phyloP scores from a whole-genome alignment of 2,113 vertebrate species.

The Phoenicopterus ruber region DNA sequence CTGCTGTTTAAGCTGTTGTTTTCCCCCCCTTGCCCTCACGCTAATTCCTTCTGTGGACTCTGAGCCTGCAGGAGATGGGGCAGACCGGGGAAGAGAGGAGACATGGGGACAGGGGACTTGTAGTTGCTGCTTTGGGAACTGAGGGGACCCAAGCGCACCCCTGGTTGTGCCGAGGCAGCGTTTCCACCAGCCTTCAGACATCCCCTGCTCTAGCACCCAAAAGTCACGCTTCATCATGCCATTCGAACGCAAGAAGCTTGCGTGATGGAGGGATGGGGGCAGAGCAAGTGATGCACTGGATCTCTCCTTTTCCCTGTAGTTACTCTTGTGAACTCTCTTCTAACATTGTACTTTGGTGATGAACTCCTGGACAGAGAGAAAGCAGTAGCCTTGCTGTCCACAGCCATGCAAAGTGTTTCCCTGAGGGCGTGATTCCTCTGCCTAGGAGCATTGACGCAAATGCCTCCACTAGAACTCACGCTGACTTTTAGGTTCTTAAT shows the following conservation, averaged over 20 bases:
- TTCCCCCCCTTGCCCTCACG: not conserved
- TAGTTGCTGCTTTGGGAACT: not conserved
- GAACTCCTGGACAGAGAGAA: not conserved
- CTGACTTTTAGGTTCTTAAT: not conserved
- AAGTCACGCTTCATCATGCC: fast-evolving
- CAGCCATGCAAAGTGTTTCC: not conserved
- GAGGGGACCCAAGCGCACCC: not conserved
- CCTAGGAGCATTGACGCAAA: not conserved
- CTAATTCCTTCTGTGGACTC: not conserved
- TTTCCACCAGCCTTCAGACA: not conserved
- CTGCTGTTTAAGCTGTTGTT: not conserved
- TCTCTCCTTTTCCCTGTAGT: not conserved
- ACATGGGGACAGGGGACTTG: fast-evolving
- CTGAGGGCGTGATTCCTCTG: not conserved
- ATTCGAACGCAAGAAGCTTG: not conserved
- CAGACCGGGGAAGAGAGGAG: not conserved
- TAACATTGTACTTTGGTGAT: not conserved
- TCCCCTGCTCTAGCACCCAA: not conserved
- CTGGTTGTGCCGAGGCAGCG: not conserved
- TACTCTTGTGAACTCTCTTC: not conserved
- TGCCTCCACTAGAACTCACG: not conserved
- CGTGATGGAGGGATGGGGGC: not conserved
- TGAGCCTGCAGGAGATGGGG: not conserved
- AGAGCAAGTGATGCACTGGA: not conserved
- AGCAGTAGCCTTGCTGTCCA: not conserved